Evolutionary conservation across 2,113 vertebrate genomes (phyloP).

Genomic region (Pholis gunnellus): DNA sequence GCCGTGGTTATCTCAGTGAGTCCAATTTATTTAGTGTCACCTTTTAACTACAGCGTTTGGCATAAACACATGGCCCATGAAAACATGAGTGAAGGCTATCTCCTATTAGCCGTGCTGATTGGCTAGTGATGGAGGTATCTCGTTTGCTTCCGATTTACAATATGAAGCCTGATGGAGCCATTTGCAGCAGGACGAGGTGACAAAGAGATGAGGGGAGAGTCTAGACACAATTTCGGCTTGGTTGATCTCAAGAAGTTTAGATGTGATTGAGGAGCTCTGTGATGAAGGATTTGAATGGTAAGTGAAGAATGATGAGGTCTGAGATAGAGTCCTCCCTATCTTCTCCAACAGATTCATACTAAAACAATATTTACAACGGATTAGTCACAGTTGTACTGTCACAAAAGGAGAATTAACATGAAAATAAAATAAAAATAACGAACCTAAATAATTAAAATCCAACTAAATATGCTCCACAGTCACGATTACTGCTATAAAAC

Average conservation of each 20-base stretch:
- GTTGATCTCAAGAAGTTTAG: slow-evolving; percentile 48
- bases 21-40: slow-evolving; percentile 84
- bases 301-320: slow-evolving; percentile 7
- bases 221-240: slow-evolving; percentile 44
- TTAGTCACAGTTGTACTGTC: background rate
- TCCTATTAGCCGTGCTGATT: slow-evolving; percentile 70
- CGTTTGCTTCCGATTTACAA: slow-evolving; percentile 67
- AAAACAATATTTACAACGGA: background rate
- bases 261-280: slow-evolving; percentile 8
- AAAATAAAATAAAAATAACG: background rate
- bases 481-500: background rate
- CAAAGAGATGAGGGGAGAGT: slow-evolving; percentile 40
- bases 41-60: slow-evolving; percentile 77
- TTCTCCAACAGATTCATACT: background rate
- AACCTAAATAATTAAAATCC: background rate
- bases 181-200: slow-evolving; percentile 52
- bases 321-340: background rate
- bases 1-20: slow-evolving; percentile 75
- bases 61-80: slow-evolving; percentile 72
- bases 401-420: background rate
- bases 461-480: background rate
- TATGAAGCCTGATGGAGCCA: slow-evolving; percentile 55
- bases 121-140: slow-evolving; percentile 66
- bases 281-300: background rate
- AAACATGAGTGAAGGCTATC: slow-evolving; percentile 69